phyloP scores from a whole-genome alignment of 2,888 invertebrate genomes.

The Cheilosia urbana region DNA sequence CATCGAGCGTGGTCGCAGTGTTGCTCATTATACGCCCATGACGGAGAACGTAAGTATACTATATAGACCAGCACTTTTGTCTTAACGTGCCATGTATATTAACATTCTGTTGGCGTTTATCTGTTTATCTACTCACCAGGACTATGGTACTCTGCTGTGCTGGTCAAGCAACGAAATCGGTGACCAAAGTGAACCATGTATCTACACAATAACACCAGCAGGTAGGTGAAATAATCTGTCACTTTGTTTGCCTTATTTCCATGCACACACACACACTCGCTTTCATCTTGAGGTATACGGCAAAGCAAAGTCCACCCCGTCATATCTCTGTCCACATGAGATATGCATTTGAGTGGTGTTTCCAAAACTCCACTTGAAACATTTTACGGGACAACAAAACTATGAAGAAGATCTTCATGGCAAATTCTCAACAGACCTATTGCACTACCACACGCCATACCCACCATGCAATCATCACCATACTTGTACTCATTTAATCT shows the following conservation, averaged over 20 bases:
- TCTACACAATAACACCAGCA: slow-evolving; percentile 90
- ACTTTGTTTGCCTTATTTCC: slow-evolving; percentile 1
- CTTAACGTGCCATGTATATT: slow-evolving; percentile 1
- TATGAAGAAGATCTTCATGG: slow-evolving; percentile 16
- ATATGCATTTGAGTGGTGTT: slow-evolving; percentile 5
- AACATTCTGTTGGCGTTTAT: background rate
- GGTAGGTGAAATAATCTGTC: slow-evolving; percentile 84
- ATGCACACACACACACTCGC: background rate
- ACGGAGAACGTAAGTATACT: slow-evolving; percentile 85
- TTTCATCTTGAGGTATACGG: slow-evolving; percentile 26
- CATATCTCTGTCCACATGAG: background rate
- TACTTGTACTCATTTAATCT: slow-evolving; percentile 58
- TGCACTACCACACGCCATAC: slow-evolving; percentile 4
- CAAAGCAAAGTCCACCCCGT: background rate
- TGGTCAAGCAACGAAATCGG: slow-evolving; percentile 91
- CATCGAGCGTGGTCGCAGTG: slow-evolving; percentile 87
- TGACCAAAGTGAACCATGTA: slow-evolving; percentile 89
- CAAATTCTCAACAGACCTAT: slow-evolving; percentile 50
- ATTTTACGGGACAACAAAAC: slow-evolving; percentile 9
- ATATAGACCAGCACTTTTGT: background rate
- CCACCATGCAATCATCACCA: slow-evolving; percentile 40
- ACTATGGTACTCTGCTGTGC: slow-evolving; percentile 90
- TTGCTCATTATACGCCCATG: slow-evolving; percentile 89
- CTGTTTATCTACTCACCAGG: slow-evolving; percentile 81
- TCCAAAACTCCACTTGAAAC: slow-evolving; percentile 28